These are phyloP conservation scores for Diphyllodes magnificus DNA, from an alignment of 2,113 vertebrate species.

Conservation along the genomic window DNA sequence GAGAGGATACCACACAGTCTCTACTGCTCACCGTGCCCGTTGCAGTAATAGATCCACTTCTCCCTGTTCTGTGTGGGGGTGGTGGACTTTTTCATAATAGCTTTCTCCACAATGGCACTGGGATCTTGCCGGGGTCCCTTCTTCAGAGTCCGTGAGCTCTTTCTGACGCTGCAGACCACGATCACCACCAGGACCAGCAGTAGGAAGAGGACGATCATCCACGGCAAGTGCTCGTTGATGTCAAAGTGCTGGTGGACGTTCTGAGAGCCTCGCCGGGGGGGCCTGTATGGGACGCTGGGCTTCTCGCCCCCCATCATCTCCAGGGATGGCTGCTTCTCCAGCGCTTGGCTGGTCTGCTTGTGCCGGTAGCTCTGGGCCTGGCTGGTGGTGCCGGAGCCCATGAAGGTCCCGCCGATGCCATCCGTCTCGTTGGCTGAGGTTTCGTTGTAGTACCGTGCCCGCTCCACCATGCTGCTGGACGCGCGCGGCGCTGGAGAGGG, in stretches of 20 bases:
- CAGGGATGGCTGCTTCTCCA: constrained; percentile 67
- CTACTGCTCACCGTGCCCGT: constrained; percentile 85
- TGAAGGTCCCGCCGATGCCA: neutral
- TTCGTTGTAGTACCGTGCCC: constrained; percentile 34
- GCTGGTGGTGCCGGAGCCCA: constrained; percentile 7
- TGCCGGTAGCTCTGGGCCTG: constrained; percentile 66
- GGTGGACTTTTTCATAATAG: constrained; percentile 84
- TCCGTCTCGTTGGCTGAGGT: constrained; percentile 47
- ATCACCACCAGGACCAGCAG: constrained; percentile 91
- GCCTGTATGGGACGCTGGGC: constrained; percentile 71
- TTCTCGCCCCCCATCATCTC: constrained; percentile 67
- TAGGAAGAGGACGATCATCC: constrained; percentile 97
- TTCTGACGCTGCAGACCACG: constrained; percentile 90
- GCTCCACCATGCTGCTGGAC: constrained; percentile 15
- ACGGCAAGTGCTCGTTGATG: constrained; percentile 96
- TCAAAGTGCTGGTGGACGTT: constrained; percentile 86
- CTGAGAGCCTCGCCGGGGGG: constrained; percentile 80
- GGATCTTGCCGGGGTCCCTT: constrained; percentile 95
- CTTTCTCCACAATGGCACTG: constrained; percentile 91
- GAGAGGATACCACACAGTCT: neutral
- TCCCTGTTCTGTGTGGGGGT: constrained; percentile 79
- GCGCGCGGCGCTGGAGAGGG: constrained; percentile 58
- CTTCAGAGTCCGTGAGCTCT: constrained; percentile 90
- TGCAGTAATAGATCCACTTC: constrained; percentile 95
- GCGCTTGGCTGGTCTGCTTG: constrained; percentile 45